Evolutionary conservation across 2,888 invertebrate genomes (phyloP).

Genomic region (Pheosia tremula): DNA sequence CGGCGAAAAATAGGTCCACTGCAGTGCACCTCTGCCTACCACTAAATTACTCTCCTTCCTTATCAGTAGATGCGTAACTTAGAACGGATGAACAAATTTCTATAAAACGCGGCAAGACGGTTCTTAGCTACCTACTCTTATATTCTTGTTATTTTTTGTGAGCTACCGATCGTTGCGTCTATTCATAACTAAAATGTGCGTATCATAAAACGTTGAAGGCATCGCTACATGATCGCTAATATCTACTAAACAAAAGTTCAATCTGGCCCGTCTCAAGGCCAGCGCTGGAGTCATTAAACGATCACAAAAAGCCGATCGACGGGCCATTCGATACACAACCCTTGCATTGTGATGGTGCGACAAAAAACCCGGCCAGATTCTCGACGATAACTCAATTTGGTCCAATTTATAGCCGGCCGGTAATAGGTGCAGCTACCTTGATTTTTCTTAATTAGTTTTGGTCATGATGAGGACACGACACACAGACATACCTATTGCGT

Average conservation of each 20-base stretch:
- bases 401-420: constrained; percentile 36
- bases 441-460: constrained; percentile 38
- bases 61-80: too few species aligned
- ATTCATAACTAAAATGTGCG: neutral
- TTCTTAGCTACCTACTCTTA: too few species aligned
- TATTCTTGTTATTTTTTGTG: too few species aligned
- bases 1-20: too few species aligned
- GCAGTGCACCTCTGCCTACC: too few species aligned
- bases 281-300: constrained; percentile 42
- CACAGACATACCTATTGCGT: neutral
- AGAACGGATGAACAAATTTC: too few species aligned
- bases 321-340: constrained; percentile 41
- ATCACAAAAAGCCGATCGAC: constrained; percentile 42
- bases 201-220: neutral
- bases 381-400: constrained; percentile 56
- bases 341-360: constrained; percentile 34
- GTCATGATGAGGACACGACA: constrained; percentile 6
- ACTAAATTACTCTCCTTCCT: too few species aligned
- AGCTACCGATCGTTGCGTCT: neutral
- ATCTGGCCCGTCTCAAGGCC: constrained; percentile 36
- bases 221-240: constrained; percentile 3
- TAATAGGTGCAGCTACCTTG: constrained; percentile 37
- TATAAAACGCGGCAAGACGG: too few species aligned
- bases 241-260: constrained; percentile 33
- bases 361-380: constrained; percentile 47